Base-by-base conservation (phyloP, 2,113 vertebrate genomes). In the Mellivora capensis region DNA sequence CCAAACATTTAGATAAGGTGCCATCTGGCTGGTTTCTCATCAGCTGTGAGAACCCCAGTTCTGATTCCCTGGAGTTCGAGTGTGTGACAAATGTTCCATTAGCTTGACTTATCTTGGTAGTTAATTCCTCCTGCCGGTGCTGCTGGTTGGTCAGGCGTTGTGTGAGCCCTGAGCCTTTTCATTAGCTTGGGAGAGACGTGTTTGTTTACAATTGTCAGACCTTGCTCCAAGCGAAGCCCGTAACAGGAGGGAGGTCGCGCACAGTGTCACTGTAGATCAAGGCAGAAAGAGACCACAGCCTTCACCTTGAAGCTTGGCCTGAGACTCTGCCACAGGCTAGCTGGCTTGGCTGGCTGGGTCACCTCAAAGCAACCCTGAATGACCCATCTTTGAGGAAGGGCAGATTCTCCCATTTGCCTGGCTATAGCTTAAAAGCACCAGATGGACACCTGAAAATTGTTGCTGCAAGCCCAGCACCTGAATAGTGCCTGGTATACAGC, bases 361-460 rank as follows among this genome's bases (percentile, higher is more conserved):
- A 77, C 84, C 52, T 64, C 79, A 83, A 54, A 44, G 54, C 2
- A 20, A 9, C 7, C n/a, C 29, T 82, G 18, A 34, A 61, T 79
- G 42, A 47, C 34, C 64, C 62, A 57, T n/a, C 14, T 90, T 81
- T 84, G 7, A 47, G 6, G 31, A 82, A 6, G 1, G 77, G 21
- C 25, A 80, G 7, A 69, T 31, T 87, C 37, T 90, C 8, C 14
- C 7, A 0, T 21, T 4, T 27, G 11, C 6, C 9, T 47, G 9
- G 8, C 59, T 93, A 1, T 6, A 74, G 69, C 37, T 95, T n/a
- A 82, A 21, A 91, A 27, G 54, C 11, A 21, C 39, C 39, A 64
- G 10, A 0, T 31, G 25, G 93, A 5, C 11, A 39, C 37, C 37
- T 64, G 39, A 47, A 85, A 42, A 39, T 5, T 34, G n/a, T 59